Percentiles rank a stretch among this genome's conserved stretches.
These are phyloP conservation scores for Notocelia uddmanniana DNA, from an alignment of 2,888 invertebrate genomes.

Conservation along the genomic window DNA sequence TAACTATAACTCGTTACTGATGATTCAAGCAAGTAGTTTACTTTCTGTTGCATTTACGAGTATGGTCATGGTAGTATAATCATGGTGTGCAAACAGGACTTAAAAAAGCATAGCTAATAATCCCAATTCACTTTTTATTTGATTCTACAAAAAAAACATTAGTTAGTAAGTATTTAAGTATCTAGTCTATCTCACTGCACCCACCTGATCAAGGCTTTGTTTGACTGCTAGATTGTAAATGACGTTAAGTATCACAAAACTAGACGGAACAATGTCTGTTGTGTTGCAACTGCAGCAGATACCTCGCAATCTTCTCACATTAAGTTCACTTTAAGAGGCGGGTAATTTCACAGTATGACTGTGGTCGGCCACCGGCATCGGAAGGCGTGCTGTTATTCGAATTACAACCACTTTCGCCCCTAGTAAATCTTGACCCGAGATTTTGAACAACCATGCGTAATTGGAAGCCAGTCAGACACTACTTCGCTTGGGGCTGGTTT, in stretches of 20 bases:
- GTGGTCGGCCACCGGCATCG: slow-evolving; percentile 6
- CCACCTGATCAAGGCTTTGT: neutral
- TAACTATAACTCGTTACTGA: neutral
- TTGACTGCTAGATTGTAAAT: neutral
- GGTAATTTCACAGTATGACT: neutral
- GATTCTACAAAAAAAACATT: too few species aligned
- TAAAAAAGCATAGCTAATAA: too few species aligned
- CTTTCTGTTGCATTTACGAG: neutral
- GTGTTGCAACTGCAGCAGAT: slow-evolving; percentile 25
- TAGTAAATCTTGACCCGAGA: neutral
- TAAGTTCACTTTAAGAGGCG: slow-evolving; percentile 20
- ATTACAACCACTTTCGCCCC: neutral
- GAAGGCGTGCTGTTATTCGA: neutral
- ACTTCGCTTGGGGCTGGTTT: too few species aligned
- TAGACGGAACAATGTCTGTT: slow-evolving; percentile 20
- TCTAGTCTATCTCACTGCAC: neutral
- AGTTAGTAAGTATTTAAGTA: too few species aligned
- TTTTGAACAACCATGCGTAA: neutral
- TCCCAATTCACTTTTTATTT: too few species aligned
- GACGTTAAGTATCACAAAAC: neutral
- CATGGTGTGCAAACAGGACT: too few species aligned
- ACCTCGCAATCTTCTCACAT: slow-evolving; percentile 33
- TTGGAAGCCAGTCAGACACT: too few species aligned
- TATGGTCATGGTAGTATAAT: neutral
- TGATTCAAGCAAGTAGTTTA: slow-evolving; percentile 13